Conservation (phyloP, 2,888 invertebrate species). For the Petrophora chlorosata region DNA sequence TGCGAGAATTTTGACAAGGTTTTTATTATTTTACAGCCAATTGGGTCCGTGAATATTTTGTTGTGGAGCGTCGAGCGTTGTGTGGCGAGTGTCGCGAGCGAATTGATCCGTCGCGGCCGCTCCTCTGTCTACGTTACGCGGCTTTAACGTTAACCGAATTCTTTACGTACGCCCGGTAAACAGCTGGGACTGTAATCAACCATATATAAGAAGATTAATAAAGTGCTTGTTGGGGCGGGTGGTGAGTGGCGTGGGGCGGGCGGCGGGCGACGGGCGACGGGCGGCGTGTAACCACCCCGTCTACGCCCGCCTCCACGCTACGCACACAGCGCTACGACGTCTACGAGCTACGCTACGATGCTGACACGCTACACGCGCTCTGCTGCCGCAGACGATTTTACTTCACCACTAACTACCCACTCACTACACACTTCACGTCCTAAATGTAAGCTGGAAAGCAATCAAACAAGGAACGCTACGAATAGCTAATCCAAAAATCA, state of each 20-base stretch:
- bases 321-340: conserved; percentile 48
- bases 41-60: conserved; percentile 26
- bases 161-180: conserved; percentile 86
- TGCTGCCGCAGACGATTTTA: neutral
- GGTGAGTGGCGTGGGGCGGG: conserved; percentile 3
- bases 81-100: conserved; percentile 31
- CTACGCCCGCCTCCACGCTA: conserved; percentile 58
- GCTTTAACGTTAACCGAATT: conserved; percentile 63
- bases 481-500: neutral
- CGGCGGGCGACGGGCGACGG: conserved; percentile 44
- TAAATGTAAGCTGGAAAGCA: conserved; percentile 42
- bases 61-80: conserved; percentile 32
- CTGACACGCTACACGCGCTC: conserved; percentile 17
- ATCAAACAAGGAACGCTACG: too few relatives aligned
- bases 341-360: conserved; percentile 33
- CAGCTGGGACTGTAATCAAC: conserved; percentile 87
- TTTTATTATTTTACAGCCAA: conserved; percentile 19
- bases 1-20: conserved; percentile 10
- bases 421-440: conserved; percentile 33
- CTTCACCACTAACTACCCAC: conserved; percentile 21
- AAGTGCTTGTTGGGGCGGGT: conserved; percentile 53
- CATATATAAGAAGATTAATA: conserved; percentile 68
- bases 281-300: conserved; percentile 44
- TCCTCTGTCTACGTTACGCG: conserved; percentile 60
- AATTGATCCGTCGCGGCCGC: conserved; percentile 41